Evolutionary conservation across 2,113 vertebrate genomes (phyloP), one percentile per base, ranked within the genome.

Genomic region (Marmota monax): DNA sequence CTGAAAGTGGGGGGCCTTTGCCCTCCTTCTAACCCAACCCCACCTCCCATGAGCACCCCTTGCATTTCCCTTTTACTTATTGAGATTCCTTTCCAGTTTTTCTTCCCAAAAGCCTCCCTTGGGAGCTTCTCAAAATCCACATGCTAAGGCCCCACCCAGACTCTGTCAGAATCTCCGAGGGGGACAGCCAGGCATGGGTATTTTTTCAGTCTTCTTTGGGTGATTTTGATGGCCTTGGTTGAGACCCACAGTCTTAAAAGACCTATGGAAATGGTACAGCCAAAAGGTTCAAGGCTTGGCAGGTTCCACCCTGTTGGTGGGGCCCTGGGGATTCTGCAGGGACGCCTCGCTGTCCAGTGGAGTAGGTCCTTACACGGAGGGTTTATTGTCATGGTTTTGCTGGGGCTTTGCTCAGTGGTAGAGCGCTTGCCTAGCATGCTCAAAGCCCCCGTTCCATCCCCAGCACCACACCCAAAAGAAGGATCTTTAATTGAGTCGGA

Each of bases 131-230:
- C 32, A 17, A 27, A n/a, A 48, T n/a, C n/a, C 0, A 0, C 14
- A 12, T 0, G 4, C 37, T 27, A 9, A 5, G 63, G 9, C 13
- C 7, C 27, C 4, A 12, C 4, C 4, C 73, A 89, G 56, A 29
- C 25, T 45, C 32, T 27, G 29, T 51, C n/a, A 0, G 61, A 89
- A 17, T 5, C 61, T 45, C 45, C 29, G 70, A 79, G 27, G 39
- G 61, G 53, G 8, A 34, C 14, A 53, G 45, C 20, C 5, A 0
- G 5, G 69, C 27, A 0, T 2, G 0, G 2, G 65, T 2, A 0
- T 17, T 39, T 76, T 69, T 37, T 61, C 27, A 42, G 14, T 5
- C 20, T 7, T 77, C 63, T 14, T n/a, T 61, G 61, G 22, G 58
- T 42, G 42, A 34, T 56, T 63, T 39, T 88, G 56, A 56, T 0